These are phyloP conservation scores for Pseudomyrmex cubaensis DNA, from an alignment of 1,140 invertebrate genomes.

Conservation along the genomic window DNA sequence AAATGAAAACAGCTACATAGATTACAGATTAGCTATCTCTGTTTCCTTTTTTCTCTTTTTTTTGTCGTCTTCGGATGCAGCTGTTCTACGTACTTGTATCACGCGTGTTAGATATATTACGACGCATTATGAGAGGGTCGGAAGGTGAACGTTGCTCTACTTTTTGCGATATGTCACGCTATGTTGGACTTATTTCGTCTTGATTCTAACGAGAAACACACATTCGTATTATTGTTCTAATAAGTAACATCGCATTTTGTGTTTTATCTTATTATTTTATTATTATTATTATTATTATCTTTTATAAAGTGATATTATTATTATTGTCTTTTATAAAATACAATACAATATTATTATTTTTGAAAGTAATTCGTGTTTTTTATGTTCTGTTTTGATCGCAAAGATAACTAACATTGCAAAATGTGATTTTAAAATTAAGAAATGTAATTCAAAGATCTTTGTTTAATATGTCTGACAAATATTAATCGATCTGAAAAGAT, in stretches of 20 bases:
- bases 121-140: constrained; percentile 1
- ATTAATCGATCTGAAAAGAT: too few relatives aligned
- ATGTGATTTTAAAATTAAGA: too few relatives aligned
- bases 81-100: not conserved
- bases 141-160: constrained; percentile 14
- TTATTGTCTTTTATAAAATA: not conserved
- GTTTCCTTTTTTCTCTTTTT: not conserved
- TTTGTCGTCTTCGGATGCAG: not conserved
- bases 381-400: not conserved
- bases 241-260: not conserved
- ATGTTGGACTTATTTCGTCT: constrained; percentile 4
- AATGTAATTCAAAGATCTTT: not conserved
- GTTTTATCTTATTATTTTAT: not conserved
- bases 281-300: not conserved
- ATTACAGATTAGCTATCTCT: not conserved
- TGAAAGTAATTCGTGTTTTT: not conserved
- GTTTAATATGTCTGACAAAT: too few relatives aligned
- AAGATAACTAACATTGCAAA: too few relatives aligned
- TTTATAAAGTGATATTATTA: not conserved
- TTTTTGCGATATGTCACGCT: constrained; percentile 12
- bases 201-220: not conserved
- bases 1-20: not conserved
- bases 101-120: not conserved
- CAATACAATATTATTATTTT: too few relatives aligned
- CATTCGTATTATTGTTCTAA: not conserved